phyloP scores from a whole-genome alignment of 2,888 invertebrate genomes.

The Exephanes ischioxanthus region DNA sequence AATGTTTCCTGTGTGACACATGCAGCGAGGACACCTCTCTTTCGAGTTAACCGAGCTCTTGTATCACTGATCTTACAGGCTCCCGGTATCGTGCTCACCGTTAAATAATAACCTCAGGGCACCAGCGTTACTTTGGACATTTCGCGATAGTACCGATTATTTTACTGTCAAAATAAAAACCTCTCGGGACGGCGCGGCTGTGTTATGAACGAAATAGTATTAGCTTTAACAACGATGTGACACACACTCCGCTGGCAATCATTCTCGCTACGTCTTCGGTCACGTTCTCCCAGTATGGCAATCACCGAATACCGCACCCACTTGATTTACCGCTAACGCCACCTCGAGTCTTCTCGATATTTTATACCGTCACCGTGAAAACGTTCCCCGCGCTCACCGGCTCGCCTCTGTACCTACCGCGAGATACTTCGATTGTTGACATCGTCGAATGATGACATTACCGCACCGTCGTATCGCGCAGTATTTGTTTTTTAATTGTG shows the following conservation, averaged over 20 bases:
- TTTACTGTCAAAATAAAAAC: constrained; percentile 79
- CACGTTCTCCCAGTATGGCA: constrained; percentile 81
- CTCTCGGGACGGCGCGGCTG: constrained; percentile 7
- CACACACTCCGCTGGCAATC: constrained; percentile 79
- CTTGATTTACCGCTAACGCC: constrained; percentile 63
- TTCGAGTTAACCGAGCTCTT: constrained; percentile 66
- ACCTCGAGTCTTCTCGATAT: constrained; percentile 51
- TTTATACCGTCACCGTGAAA: constrained; percentile 3
- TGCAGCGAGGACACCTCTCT: constrained; percentile 67
- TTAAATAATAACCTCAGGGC: constrained; percentile 75
- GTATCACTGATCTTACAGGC: constrained; percentile 80
- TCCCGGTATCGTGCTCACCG: constrained; percentile 70
- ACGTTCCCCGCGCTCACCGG: background rate
- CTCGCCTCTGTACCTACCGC: constrained; percentile 10
- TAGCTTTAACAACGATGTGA: constrained; percentile 74
- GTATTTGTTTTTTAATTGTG: background rate
- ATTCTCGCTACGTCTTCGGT: constrained; percentile 80
- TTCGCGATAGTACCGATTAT: constrained; percentile 69
- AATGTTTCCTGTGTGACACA: constrained; percentile 74
- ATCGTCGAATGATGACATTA: constrained; percentile 12
- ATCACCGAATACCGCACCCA: constrained; percentile 77
- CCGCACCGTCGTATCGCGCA: background rate
- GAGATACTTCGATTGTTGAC: background rate
- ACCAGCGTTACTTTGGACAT: constrained; percentile 74
- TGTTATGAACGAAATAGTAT: constrained; percentile 77